Percentiles rank a stretch among this genome's conserved stretches.
phyloP scores from a whole-genome alignment of 2,888 invertebrate species.

The Autographa gamma region DNA sequence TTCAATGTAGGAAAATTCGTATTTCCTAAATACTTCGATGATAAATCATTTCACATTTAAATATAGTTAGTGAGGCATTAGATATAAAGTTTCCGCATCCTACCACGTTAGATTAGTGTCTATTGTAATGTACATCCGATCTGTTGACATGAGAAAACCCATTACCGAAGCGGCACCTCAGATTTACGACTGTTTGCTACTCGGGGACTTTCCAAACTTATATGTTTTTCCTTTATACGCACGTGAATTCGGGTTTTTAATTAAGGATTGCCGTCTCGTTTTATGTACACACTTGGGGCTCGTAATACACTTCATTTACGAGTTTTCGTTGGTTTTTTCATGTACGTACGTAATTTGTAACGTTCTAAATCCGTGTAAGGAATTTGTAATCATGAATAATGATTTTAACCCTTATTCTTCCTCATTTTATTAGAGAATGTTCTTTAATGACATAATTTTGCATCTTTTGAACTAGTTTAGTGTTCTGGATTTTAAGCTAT shows the following conservation, averaged over 20 bases:
- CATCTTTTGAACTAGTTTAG: no score
- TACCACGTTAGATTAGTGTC: slow-evolving; percentile 41
- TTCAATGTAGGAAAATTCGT: no score
- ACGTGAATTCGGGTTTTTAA: slow-evolving; percentile 71
- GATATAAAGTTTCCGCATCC: slow-evolving; percentile 30
- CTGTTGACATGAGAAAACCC: slow-evolving; percentile 80
- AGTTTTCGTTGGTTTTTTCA: slow-evolving; percentile 50
- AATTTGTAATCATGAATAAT: slow-evolving; percentile 50
- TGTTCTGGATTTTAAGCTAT: no score
- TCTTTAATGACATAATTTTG: neutral
- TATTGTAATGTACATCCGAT: slow-evolving; percentile 64
- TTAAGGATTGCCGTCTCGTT: slow-evolving; percentile 65
- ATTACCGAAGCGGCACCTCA: slow-evolving; percentile 74
- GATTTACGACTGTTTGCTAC: slow-evolving; percentile 79
- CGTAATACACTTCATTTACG: slow-evolving; percentile 66
- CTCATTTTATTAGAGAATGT: slow-evolving; percentile 7
- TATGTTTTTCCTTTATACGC: slow-evolving; percentile 69
- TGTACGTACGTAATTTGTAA: slow-evolving; percentile 48
- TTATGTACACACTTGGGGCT: slow-evolving; percentile 66
- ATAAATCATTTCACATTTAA: no score
- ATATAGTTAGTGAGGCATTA: neutral
- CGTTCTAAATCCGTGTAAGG: slow-evolving; percentile 49
- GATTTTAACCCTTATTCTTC: slow-evolving; percentile 12
- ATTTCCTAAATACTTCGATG: no score
- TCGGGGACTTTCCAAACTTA: slow-evolving; percentile 59